Percentiles rank a stretch among this genome's conserved stretches.
These are phyloP conservation scores for Lates calcarifer DNA, from an alignment of 2,113 vertebrate species.

Conservation along the genomic window DNA sequence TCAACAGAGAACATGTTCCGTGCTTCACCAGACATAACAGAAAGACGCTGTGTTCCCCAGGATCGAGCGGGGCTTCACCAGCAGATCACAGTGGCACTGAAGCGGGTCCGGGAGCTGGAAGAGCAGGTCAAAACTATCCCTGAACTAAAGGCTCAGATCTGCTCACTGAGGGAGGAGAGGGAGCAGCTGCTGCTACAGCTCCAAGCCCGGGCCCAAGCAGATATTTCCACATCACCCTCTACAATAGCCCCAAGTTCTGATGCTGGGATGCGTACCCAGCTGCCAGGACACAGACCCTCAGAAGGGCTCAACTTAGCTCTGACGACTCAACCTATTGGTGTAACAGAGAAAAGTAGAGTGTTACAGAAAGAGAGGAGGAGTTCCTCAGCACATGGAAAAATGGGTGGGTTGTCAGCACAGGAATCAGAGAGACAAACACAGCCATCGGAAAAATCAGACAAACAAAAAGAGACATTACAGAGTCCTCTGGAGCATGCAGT, in stretches of 20 bases:
- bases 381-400: slow-evolving; percentile 16
- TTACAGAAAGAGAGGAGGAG: slow-evolving; percentile 38
- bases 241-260: slow-evolving; percentile 20
- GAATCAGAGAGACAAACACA: slow-evolving; percentile 40
- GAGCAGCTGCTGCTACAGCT: slow-evolving; percentile 73
- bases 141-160: slow-evolving; percentile 83
- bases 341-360: slow-evolving; percentile 39
- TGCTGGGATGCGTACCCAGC: slow-evolving; percentile 15
- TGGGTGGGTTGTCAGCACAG: slow-evolving; percentile 24
- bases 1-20: slow-evolving; percentile 76
- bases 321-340: slow-evolving; percentile 44
- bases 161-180: slow-evolving; percentile 79
- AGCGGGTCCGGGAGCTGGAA: slow-evolving; percentile 83
- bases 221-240: slow-evolving; percentile 49
- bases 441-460: slow-evolving; percentile 60
- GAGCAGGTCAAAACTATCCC: slow-evolving; percentile 83
- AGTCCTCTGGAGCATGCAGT: slow-evolving; percentile 57
- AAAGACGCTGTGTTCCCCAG: slow-evolving; percentile 57
- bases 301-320: slow-evolving; percentile 62
- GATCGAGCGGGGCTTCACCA: slow-evolving; percentile 78
- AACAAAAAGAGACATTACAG: slow-evolving; percentile 54
- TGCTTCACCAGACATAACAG: slow-evolving; percentile 73
- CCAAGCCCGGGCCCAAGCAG: slow-evolving; percentile 72
- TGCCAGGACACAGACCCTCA: slow-evolving; percentile 49
- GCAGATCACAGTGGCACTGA: slow-evolving; percentile 81